Evolutionary conservation across 2,797 vertebrate species (phyloP).

Genomic region (Sphenopsis melanotis): DNA sequence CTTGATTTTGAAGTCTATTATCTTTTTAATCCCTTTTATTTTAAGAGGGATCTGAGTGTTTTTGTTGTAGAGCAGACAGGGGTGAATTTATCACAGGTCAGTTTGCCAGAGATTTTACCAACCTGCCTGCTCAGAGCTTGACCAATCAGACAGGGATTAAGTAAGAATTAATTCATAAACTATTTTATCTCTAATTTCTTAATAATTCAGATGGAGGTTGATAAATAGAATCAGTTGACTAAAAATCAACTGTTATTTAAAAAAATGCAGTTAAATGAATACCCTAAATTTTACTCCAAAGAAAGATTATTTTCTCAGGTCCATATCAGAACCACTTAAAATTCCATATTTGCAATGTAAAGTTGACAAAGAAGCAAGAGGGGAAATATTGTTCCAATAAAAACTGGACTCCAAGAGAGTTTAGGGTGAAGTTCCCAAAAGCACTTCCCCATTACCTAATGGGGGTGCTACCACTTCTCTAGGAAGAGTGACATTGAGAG

Average conservation of each 20-base stretch:
- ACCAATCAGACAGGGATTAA: not conserved
- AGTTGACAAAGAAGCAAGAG: not conserved
- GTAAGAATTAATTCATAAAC: not conserved
- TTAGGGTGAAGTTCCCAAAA: not conserved
- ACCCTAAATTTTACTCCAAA: not conserved
- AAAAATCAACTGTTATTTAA: not conserved
- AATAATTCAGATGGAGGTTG: not conserved
- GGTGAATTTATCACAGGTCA: not conserved
- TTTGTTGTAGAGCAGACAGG: not conserved
- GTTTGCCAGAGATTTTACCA: not conserved
- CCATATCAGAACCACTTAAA: not conserved
- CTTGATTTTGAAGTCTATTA: not conserved
- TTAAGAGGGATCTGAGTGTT: not conserved
- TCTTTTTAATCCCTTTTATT: not conserved
- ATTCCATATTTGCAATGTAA: not conserved
- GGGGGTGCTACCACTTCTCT: not conserved
- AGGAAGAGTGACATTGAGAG: not conserved
- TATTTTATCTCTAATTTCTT: not conserved
- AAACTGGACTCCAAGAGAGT: not conserved
- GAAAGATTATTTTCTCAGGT: not conserved
- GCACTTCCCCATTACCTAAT: not conserved
- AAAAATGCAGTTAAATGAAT: not conserved
- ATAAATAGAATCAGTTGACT: not conserved
- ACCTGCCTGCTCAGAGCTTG: not conserved
- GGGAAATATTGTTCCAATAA: not conserved